Evolutionary conservation across 2,888 invertebrate genomes (phyloP), one percentile per base, ranked within the genome.

Genomic region (Thera britannica): DNA sequence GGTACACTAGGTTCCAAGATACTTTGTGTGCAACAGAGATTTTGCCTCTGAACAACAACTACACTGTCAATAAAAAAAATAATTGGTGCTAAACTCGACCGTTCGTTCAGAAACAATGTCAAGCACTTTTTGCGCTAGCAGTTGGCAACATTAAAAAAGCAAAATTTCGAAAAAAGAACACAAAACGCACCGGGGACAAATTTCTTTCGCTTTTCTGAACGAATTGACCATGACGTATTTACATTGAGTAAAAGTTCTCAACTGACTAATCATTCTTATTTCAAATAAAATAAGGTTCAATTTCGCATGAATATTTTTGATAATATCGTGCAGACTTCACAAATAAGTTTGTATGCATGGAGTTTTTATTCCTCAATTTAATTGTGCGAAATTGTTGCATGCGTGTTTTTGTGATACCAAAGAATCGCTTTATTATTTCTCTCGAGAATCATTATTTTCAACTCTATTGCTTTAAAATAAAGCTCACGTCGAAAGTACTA

Each of bases 321-420:
- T 8, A 60, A 12, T 46, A 23, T 12, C n/a, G 61, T 41, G 68
- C 35, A 12, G 57, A 52, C 34, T 59, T 23, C 54, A 51, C 70
- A 70, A 64, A 48, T 74, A 82, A 70, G 51, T 76, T 83, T 80
- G 83, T 79, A 65, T 65, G 65, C 76, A 76, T 69, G 68, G 83
- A 83, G 84, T 87, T 90, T 89, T 90, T 89, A 84, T 86, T 87
- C 77, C 81, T 76, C 74, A 79, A 84, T 89, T 90, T 90, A 92
- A 90, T 90, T 90, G 89, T 85, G 85, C 83, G 82, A 89, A 90
- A 91, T 90, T 88, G 90, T 88, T 86, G 84, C 88, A 85, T 87
- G 86, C 88, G 78, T 87, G 89, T 90, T 89, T 81, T 85, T 82
- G 81, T 82, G 68, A 71, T 79, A 68, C 51, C 35, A 69, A 59